A percentile compares a stretch with the other conserved stretches of the same genome.
Conservation (phyloP, 1,140 invertebrate genomes). For the Linepithema humile region DNA sequence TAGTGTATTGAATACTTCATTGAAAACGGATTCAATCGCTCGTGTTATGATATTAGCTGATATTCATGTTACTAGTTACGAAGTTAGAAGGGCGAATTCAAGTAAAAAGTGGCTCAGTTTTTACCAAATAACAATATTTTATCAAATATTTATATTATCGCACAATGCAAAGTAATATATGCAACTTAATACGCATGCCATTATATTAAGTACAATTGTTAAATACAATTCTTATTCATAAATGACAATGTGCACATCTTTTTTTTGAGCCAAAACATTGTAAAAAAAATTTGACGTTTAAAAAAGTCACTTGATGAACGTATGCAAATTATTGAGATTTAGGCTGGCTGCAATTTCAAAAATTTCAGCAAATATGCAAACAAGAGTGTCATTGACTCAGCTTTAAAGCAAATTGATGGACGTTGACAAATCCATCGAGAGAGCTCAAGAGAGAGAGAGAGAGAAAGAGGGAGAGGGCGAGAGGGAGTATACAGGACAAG, state of each 20-base stretch:
- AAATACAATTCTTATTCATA: not conserved
- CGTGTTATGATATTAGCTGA: not conserved
- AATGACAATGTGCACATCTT: not conserved
- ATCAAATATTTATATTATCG: not conserved
- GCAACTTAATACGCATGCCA: not conserved
- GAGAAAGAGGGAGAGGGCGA: no score
- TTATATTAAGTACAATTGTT: not conserved
- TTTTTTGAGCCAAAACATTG: not conserved
- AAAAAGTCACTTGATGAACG: not conserved
- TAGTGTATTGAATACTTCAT: conserved; percentile 49
- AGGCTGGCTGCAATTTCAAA: conserved; percentile 4
- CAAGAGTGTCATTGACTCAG: conserved; percentile 3
- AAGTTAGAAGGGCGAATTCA: not conserved
- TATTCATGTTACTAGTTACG: not conserved
- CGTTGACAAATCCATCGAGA: conserved; percentile 56
- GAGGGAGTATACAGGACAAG: conserved; percentile 15
- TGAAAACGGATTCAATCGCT: conserved; percentile 29
- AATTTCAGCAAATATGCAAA: conserved; percentile 34
- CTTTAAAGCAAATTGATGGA: conserved; percentile 49
- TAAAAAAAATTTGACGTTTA: not conserved
- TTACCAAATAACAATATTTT: not conserved
- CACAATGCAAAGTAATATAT: not conserved
- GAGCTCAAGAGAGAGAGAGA: no score
- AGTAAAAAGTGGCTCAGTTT: not conserved
- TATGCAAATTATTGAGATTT: conserved; percentile 43